Evolutionary conservation across 1,140 invertebrate species (phyloP), one percentile per base, ranked within the genome.

Genomic region (Globodera rostochiensis): DNA sequence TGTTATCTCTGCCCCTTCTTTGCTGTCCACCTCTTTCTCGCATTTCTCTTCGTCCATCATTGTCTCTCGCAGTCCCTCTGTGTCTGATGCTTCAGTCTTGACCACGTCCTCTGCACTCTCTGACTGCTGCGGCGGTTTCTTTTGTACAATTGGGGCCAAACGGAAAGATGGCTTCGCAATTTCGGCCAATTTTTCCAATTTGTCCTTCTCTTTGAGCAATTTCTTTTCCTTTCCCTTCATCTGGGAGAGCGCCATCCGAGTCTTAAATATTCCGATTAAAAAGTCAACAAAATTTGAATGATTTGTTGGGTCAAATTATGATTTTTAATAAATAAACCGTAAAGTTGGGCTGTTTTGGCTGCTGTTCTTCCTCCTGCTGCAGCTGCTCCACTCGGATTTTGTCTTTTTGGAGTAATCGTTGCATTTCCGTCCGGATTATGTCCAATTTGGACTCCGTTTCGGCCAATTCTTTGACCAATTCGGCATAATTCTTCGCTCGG

Each of bases 171-270:
- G 82, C 73, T 80, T 84, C 25, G 64, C 57, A 45, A 83, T 67
- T 60, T 84, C 82, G 36, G 74, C 50, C 36, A 83, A 64, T 64
- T 74, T 83, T 21, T 21, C 9, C 66, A 82, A 50, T 76, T 60
- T 50, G 11, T 60, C 53, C 50, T 47, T 7, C 53, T 83, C 82
- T 60, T 69, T 73, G 49, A 73, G 21, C 21, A 84, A 53, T 45
- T 77, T 83, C 15, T 71, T 74, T 49, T 83, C 73, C 70, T 83
- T 83, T 9, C 25, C 60, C 69, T 78, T 75, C 47, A 83, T 77
- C 49, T 83, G 69, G 15, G 82, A 84, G 66, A 83, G 73, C 46
- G 82, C 73, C 82, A 83, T 83, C 11, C 82, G 71, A 45, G 50
- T 83, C 82, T 82, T 60, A 83, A 67, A 71, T 19, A 74, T 64